Evolutionary conservation across 2,888 invertebrate species (phyloP), one percentile per base, ranked within the genome.

Genomic region (Cepaea hortensis): DNA sequence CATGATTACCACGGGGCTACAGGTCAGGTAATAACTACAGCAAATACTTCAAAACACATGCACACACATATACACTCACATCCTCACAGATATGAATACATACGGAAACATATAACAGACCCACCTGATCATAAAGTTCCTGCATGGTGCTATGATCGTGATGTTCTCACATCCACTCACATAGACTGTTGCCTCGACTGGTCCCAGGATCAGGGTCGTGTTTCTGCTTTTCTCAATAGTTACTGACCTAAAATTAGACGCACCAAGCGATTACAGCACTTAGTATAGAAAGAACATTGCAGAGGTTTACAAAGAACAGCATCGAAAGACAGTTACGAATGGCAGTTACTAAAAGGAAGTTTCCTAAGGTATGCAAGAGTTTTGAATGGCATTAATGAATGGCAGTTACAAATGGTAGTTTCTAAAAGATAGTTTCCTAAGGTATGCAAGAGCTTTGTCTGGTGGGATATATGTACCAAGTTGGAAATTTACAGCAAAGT

Each of bases 211-310:
- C 11, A 95, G 91, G 0, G 94, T 94, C 3, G 94, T 93, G 90
- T 95, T 93, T 68, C 94, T 93, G 90, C 95, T 95, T 88, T 94
- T 94, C 90, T 94, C 94, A 80, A 94, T 91, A 13, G 93, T 94
- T 68, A 94, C 94, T 23, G 94, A 93, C 85, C 94, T 94, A 85
- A 6, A 85, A 11, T n/a, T 13, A n/a, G 5, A 18, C 18, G 1
- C 9, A 68, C 6, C 9, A 70, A 68, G 9, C 3, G 20, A 65
- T 68, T 68, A 20, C 18, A 20, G 20, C 5, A n/a, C 5, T 20
- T 20, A 20, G 18, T 20, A 20, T 68, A n/a, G n/a, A n/a, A 15
- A n/a, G 68, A 18, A 20, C 18, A 20, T 15, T 18, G 5, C 13
- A 5, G 5, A 1, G 18, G 5, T 68, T n/a, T 11, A 18, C 68